A percentile compares a stretch with the other conserved stretches of the same genome.
phyloP scores from a whole-genome alignment of 2,888 invertebrate genomes.

The Pasiphila rectangulata region DNA sequence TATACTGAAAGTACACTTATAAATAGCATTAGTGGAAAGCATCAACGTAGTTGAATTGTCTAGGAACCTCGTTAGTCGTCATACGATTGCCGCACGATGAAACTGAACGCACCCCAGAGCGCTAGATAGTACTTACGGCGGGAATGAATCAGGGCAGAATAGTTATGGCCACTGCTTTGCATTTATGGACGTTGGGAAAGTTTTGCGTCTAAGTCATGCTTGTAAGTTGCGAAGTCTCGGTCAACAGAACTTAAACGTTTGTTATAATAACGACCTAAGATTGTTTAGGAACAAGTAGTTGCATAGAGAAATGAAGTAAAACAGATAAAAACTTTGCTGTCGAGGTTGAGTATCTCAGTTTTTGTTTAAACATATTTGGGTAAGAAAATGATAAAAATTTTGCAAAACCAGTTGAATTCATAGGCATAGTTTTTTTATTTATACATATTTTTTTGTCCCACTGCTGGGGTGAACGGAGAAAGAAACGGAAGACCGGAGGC shows the following conservation, averaged over 20 bases:
- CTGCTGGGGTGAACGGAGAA: too few relatives aligned
- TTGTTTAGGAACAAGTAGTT: not conserved
- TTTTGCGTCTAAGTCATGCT: constrained; percentile 10
- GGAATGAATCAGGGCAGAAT: constrained; percentile 25
- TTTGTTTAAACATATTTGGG: too few relatives aligned
- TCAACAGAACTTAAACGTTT: not conserved
- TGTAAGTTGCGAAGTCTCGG: constrained; percentile 1
- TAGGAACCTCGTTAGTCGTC: not conserved
- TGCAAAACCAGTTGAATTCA: too few relatives aligned
- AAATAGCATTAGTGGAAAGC: too few relatives aligned
- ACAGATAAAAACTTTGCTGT: not conserved
- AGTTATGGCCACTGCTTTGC: constrained; percentile 23
- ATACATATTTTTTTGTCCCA: too few relatives aligned
- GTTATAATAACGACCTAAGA: not conserved
- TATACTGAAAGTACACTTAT: too few relatives aligned
- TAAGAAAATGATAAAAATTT: too few relatives aligned
- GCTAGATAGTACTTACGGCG: constrained; percentile 20
- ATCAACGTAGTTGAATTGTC: too few relatives aligned
- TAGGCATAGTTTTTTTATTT: too few relatives aligned
- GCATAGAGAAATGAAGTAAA: not conserved
- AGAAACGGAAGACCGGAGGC: too few relatives aligned
- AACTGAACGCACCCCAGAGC: constrained; percentile 12
- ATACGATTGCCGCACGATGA: not conserved
- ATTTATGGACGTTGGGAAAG: constrained; percentile 13
- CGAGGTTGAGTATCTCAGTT: too few relatives aligned